Evolutionary conservation across 2,797 vertebrate species (phyloP), one percentile per base, ranked within the genome.

Genomic region (Megaceryle alcyon): DNA sequence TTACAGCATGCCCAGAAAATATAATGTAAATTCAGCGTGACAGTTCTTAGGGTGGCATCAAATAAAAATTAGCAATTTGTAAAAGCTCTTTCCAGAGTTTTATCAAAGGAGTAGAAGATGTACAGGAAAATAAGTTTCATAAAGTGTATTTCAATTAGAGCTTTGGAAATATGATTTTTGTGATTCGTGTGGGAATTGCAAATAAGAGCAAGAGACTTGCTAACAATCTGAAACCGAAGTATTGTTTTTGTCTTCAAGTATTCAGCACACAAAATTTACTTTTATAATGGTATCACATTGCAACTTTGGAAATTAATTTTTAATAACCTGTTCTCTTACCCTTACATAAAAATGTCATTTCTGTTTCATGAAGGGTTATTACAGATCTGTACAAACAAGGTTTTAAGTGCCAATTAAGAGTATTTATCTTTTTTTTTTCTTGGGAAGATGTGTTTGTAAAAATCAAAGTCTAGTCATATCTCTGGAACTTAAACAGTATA

Each of bases 21-120:
- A 28, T 56, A 48, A 71, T 63, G 48, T 85, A 69, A 91, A 59
- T 68, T 82, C 56, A 56, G 37, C 16, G 8, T 63, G 49, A 69
- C 41, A 39, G n/a, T 68, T 85, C 56, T 60, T 66, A 68, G 21
- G 17, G n/a, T 85, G 61, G 41, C 26, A 77, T 91, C 91, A 93
- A 92, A 85, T 46, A 89, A 64, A 84, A 92, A 93, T 89, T 71
- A 93, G 17, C 10, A 60, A 44, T 72, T 89, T 81, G 41, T 79
- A 85, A 63, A 89, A 64, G 29, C 22, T 60, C 26, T 80, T 94
- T 68, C 29, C 23, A 13, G n/a, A 37, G 18, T 86, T 91, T 89
- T 82, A 82, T 92, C 41, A 87, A 46, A 87, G n/a, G 25, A 75
- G 22, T 35, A 53, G 72, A 66, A 75, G 41, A 82, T 83, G 19